phyloP scores from a whole-genome alignment of 2,113 vertebrate species.

The Actenoides hombroni region DNA sequence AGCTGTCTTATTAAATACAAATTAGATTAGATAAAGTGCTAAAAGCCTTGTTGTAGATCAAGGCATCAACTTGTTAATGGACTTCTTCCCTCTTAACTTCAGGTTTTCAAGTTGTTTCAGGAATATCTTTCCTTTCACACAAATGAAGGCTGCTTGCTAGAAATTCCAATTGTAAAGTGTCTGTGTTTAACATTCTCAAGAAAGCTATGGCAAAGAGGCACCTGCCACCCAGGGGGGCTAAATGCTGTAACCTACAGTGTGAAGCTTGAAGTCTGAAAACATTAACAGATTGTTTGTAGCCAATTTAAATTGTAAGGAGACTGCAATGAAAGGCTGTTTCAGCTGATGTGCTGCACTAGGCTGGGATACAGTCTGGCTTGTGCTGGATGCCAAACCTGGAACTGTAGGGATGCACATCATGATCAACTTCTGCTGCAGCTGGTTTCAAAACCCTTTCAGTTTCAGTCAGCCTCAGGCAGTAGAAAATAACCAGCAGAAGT shows the following conservation, averaged over 20 bases:
- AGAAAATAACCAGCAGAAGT: background rate
- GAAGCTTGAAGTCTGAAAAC: background rate
- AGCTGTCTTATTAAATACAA: constrained; percentile 32
- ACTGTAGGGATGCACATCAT: background rate
- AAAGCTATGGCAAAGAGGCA: background rate
- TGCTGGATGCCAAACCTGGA: background rate
- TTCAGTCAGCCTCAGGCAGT: background rate
- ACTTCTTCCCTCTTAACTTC: constrained; percentile 43
- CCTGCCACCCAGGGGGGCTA: background rate
- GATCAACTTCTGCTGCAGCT: background rate
- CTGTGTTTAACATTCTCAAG: background rate
- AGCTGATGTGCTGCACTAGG: background rate
- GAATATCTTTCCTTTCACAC: background rate
- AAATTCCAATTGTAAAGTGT: background rate
- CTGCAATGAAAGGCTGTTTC: background rate
- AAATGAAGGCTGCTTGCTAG: background rate
- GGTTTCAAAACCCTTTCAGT: background rate
- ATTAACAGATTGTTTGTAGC: background rate
- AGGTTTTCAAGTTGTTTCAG: constrained; percentile 1
- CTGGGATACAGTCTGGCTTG: background rate
- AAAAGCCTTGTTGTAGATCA: constrained; percentile 42
- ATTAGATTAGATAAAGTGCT: constrained; percentile 39
- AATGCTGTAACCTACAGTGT: background rate
- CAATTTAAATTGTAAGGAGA: background rate
- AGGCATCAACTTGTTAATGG: constrained; percentile 39